Evolutionary conservation across 2,888 invertebrate genomes (phyloP), one percentile per base, ranked within the genome.

Genomic region (Escarpia spicata): DNA sequence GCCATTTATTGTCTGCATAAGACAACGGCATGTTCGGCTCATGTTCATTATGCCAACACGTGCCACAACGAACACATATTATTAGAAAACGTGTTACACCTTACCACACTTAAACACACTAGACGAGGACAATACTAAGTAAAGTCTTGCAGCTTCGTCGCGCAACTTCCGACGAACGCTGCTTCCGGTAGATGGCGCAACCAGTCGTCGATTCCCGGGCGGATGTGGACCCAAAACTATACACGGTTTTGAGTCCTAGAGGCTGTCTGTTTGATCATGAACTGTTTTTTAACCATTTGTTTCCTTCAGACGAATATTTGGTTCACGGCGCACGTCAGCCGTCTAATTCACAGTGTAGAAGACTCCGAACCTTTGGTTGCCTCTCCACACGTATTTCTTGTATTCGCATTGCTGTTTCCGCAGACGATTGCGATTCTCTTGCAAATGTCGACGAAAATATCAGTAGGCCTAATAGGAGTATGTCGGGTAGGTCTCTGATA

Each of bases 11-110:
- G 75, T n/a, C 75, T 26, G 75, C 75, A n/a, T 26, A 75, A 75
- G n/a, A 75, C n/a, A 75, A 75, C 75, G n/a, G n/a, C 75, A 4
- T 75, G 75, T 75, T 75, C 75, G n/a, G 75, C 75, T 75, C 75
- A 75, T 26, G 75, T 75, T 75, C 75, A 75, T 75, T 26, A 26
- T 52, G 52, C 52, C 52, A 52, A 52, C 52, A 52, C 19, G 6
- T 75, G 75, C 75, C 75, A 75, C 75, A 75, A 15, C 19, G 0
- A 26, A 75, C 75, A 75, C 26, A 75, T 26, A 75, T 75, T 75
- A 26, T 19, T 75, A 26, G n/a, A n/a, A 75, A 75, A 75, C 75
- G 26, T 75, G 75, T 75, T 75, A 75, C 75, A 75, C 75, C 75
- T 75, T 75, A 75, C 3, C 75, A 75, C 75, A 75, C 75, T 75